A percentile compares a stretch with the other conserved stretches of the same genome.
phyloP scores from a whole-genome alignment of 2,888 invertebrate species.

The Phrixothrix hirtus region DNA sequence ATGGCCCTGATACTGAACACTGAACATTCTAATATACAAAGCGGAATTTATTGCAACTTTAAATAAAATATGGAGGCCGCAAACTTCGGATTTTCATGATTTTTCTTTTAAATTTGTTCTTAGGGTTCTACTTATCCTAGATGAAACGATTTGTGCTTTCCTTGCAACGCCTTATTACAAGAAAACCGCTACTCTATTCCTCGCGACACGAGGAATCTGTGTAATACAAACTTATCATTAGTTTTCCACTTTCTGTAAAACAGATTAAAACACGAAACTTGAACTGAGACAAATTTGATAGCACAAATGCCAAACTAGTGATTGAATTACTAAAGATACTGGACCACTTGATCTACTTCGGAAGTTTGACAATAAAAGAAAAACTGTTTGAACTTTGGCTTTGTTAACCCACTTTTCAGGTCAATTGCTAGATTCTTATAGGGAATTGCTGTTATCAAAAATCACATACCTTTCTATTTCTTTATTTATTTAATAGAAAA shows the following conservation, averaged over 20 bases:
- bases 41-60: slow-evolving; percentile 26
- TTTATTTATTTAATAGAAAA: too few relatives aligned
- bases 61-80: slow-evolving; percentile 23
- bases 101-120: slow-evolving; percentile 2
- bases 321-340: neutral
- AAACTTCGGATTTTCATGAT: slow-evolving; percentile 11
- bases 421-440: neutral
- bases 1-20: slow-evolving; percentile 33
- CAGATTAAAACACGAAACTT: neutral
- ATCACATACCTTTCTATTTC: neutral
- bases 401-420: neutral
- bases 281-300: neutral
- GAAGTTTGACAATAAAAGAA: neutral
- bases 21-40: slow-evolving; percentile 30
- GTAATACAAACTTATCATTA: slow-evolving; percentile 6
- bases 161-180: too few relatives aligned
- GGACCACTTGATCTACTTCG: neutral
- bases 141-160: neutral
- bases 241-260: neutral
- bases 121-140: neutral
- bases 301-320: neutral
- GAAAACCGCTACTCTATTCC: neutral
- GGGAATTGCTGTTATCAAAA: neutral
- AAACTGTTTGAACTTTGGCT: neutral
- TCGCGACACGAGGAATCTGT: slow-evolving; percentile 1